phyloP scores from a whole-genome alignment of 2,113 vertebrate species.

The Campylorhamphus procurvoides region DNA sequence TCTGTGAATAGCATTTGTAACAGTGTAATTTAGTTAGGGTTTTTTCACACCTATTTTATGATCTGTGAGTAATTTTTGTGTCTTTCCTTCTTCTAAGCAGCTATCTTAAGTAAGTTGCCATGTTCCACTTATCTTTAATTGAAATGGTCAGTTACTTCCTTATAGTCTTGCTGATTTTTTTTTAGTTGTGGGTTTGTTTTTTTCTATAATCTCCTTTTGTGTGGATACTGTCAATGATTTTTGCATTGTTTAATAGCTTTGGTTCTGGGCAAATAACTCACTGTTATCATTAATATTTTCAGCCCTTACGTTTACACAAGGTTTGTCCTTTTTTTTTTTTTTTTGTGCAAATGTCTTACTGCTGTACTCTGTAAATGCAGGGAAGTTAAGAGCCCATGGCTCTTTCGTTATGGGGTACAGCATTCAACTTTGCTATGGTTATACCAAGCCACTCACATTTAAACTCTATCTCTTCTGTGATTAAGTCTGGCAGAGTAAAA shows the following conservation, averaged over 20 bases:
- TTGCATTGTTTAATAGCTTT: not conserved
- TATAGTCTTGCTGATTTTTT: not conserved
- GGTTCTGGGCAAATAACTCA: not conserved
- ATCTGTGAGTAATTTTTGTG: not conserved
- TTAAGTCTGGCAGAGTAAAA: not conserved
- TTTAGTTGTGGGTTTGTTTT: too few relatives aligned
- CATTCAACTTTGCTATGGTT: not conserved
- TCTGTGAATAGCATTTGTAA: not conserved
- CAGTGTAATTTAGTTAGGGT: not conserved
- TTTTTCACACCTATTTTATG: not conserved
- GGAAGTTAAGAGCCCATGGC: not conserved
- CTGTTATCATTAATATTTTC: not conserved
- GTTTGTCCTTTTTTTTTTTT: not conserved
- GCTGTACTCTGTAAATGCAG: not conserved
- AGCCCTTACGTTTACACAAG: not conserved
- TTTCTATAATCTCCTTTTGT: not conserved
- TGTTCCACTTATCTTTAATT: not conserved
- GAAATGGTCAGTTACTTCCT: not conserved
- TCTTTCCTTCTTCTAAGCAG: not conserved
- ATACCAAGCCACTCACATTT: not conserved
- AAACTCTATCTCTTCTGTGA: not conserved
- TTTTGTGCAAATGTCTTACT: not conserved
- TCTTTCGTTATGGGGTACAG: not conserved
- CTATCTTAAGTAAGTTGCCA: rapidly evolving
- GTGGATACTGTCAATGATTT: not conserved